These are phyloP conservation scores for Microcebus lehilahytsara DNA, from an alignment of 2,113 vertebrate genomes.

Conservation along the genomic window DNA sequence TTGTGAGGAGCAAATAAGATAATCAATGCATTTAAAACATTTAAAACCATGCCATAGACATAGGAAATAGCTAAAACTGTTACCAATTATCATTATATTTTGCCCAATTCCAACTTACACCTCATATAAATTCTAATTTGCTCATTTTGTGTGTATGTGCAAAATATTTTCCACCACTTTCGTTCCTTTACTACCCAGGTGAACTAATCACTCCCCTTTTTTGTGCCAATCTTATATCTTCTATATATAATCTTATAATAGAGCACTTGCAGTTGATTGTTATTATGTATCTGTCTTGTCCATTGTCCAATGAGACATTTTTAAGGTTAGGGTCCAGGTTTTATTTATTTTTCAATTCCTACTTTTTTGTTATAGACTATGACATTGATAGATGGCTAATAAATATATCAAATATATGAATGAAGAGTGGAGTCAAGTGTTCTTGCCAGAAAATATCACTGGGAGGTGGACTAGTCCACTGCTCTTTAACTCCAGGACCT, in stretches of 20 bases:
- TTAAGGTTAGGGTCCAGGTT: neutral
- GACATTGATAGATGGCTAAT: neutral
- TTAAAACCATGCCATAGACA: neutral
- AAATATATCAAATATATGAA: neutral
- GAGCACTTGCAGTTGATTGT: neutral
- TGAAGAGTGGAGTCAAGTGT: neutral
- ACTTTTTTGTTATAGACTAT: neutral
- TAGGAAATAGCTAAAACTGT: neutral
- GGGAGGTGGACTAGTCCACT: neutral
- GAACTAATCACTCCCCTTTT: neutral
- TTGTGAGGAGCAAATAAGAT: neutral
- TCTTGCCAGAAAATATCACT: neutral
- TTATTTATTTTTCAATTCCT: neutral
- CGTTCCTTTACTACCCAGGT: neutral
- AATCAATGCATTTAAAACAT: neutral
- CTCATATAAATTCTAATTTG: neutral
- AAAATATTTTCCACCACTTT: neutral
- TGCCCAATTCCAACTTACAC: neutral
- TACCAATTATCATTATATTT: neutral
- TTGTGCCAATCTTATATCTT: neutral
- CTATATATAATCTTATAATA: neutral
- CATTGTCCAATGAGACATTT: neutral
- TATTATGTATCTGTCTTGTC: neutral
- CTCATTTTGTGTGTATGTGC: neutral
- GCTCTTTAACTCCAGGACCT: neutral